A percentile compares a stretch with the other conserved stretches of the same genome.
phyloP scores from a whole-genome alignment of 2,888 invertebrate species.

The Leptura quadrifasciata region DNA sequence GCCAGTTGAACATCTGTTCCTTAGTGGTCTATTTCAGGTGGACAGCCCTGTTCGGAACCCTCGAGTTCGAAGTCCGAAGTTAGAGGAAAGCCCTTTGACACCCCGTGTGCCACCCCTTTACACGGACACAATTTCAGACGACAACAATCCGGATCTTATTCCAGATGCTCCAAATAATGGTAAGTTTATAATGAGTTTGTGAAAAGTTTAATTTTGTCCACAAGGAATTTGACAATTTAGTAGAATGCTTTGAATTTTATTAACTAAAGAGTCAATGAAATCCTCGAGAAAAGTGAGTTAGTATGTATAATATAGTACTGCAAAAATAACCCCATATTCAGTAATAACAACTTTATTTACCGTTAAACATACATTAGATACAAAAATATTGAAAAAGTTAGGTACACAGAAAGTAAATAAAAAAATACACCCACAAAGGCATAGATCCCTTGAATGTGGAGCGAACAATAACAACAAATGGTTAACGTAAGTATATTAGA shows the following conservation, averaged over 20 bases:
- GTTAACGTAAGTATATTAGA: no score
- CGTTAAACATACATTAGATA: no score
- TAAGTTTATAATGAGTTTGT: conserved; percentile 57
- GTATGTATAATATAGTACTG: no score
- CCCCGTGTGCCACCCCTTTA: conserved; percentile 69
- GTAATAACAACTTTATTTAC: no score
- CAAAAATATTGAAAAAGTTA: no score
- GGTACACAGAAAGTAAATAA: no score
- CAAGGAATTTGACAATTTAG: background rate
- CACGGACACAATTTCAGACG: conserved; percentile 70
- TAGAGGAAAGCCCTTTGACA: conserved; percentile 69
- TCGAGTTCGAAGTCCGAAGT: conserved; percentile 66
- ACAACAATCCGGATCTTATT: conserved; percentile 73
- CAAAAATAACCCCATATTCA: no score
- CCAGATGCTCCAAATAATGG: conserved; percentile 71
- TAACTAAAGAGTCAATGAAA: background rate
- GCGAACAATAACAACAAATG: no score
- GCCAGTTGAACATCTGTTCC: background rate
- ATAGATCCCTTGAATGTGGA: no score
- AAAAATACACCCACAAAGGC: no score
- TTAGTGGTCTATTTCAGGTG: conserved; percentile 58
- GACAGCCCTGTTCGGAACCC: conserved; percentile 70
- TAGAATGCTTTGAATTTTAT: conserved; percentile 18
- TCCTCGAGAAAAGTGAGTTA: background rate
- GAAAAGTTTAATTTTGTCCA: background rate